Conservation (phyloP, 1,140 invertebrate genomes). For the Drosophila santomea region DNA sequence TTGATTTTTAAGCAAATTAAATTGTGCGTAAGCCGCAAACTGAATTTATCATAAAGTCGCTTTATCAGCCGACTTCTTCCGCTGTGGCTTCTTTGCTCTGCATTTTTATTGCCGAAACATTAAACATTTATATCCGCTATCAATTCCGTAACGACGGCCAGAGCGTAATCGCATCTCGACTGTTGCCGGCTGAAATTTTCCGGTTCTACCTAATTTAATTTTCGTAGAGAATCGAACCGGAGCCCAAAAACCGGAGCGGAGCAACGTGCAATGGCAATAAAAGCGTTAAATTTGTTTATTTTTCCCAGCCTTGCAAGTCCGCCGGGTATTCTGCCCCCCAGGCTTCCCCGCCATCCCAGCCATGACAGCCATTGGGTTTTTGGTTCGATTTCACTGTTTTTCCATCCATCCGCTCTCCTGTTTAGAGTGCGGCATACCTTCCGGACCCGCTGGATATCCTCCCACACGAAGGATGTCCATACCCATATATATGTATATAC, state of each 20-base stretch:
- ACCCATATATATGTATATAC: neutral
- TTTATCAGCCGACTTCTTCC: constrained; percentile 56
- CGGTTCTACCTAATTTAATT: constrained; percentile 81
- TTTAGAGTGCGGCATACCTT: constrained; percentile 67
- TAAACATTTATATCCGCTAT: constrained; percentile 84
- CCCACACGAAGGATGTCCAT: constrained; percentile 15
- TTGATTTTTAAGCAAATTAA: constrained; percentile 83
- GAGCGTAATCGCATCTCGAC: constrained; percentile 72
- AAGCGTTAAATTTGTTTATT: constrained; percentile 83
- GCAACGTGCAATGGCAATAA: constrained; percentile 79
- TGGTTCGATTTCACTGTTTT: constrained; percentile 61
- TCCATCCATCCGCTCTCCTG: constrained; percentile 18
- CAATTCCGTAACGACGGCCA: constrained; percentile 73
- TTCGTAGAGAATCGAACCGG: constrained; percentile 60
- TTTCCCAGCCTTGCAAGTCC: constrained; percentile 54
- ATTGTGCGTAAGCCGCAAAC: constrained; percentile 78
- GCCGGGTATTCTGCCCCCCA: constrained; percentile 10
- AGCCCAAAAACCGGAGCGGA: constrained; percentile 11
- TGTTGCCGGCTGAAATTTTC: constrained; percentile 60
- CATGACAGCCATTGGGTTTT: constrained; percentile 12
- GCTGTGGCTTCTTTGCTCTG: constrained; percentile 45
- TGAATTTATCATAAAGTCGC: constrained; percentile 80
- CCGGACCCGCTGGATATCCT: constrained; percentile 53
- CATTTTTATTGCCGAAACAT: constrained; percentile 82
- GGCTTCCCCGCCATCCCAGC: neutral